Conservation (phyloP, 2,113 vertebrate genomes). For the Misgurnus anguillicaudatus region DNA sequence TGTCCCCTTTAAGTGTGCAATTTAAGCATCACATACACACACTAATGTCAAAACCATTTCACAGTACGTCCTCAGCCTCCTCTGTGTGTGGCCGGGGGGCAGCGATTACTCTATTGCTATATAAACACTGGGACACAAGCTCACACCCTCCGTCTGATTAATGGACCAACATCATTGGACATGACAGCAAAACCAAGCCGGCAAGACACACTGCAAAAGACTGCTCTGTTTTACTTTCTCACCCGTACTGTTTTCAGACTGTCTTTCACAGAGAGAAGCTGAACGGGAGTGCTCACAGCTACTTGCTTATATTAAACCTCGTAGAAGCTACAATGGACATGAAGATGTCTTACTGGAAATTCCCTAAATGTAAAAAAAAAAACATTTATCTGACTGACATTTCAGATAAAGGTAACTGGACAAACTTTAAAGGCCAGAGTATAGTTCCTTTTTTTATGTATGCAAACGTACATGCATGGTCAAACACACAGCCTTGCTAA, state of each 20-base stretch:
- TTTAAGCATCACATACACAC: conserved; percentile 27
- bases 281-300: background rate
- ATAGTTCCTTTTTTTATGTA: too few relatives aligned
- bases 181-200: conserved; percentile 66
- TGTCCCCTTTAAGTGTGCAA: conserved; percentile 40
- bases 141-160: conserved; percentile 66
- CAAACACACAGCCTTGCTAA: too few relatives aligned
- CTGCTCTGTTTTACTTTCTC: conserved; percentile 47
- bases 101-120: conserved; percentile 65
- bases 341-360: background rate
- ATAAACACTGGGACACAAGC: conserved; percentile 69
- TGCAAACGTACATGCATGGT: too few relatives aligned
- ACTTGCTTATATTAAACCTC: background rate
- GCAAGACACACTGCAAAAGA: conserved; percentile 56
- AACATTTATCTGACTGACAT: background rate
- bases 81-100: conserved; percentile 65
- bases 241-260: background rate
- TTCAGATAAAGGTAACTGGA: too few relatives aligned
- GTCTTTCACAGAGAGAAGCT: background rate
- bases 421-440: too few relatives aligned
- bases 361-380: background rate
- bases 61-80: conserved; percentile 70
- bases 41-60: conserved; percentile 76
- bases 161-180: conserved; percentile 67
- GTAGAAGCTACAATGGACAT: background rate